Evolutionary conservation across 2,797 vertebrate genomes (phyloP), one percentile per base, ranked within the genome.

Genomic region (Eurystomus glaucurus): DNA sequence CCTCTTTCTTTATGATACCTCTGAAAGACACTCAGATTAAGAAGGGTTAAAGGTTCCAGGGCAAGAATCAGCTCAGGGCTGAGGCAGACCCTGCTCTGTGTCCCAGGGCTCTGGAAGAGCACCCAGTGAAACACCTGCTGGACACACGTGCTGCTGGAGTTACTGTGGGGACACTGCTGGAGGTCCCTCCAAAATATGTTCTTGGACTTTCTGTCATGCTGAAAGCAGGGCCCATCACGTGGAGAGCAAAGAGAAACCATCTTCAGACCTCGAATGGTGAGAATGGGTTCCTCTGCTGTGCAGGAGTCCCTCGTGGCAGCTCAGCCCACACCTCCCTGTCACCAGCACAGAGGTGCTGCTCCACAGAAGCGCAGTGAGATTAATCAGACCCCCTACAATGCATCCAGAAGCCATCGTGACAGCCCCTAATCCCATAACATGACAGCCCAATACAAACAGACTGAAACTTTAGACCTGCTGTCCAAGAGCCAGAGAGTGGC

Each of bases 391-490:
- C 98, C 98, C 98, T 98, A 96, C 33, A 29, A 97, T 57, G 98
- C 97, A 92, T 97, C 97, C 98, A 97, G 98, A 98, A 97, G 98
- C 96, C 96, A 95, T 90, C 81, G 93, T 93, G 97, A 92, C 70
- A 96, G 96, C 91, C 98, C 97, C 98, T 98, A 98, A 99, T 98
- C 98, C 98, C 97, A 57, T 96, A 98, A 98, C 98, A 98, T 97
- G 98, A 98, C 98, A 98, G 98, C 83, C 93, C 96, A 96, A 97
- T 89, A 98, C 97, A 98, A 98, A 98, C 97, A 98, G 88, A 93
- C 96, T 92, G 98, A 99, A 98, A 98, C 97, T 98, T 98, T 98
- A 99, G 98, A 98, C 97, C 95, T 93, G 93, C 98, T 96, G 90
- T 97, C 98, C 96, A 96, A 98, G 97, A 98, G 98, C 98, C 98